Base-by-base conservation (phyloP, 1,140 invertebrate genomes). In the Ceratina calcarata region DNA sequence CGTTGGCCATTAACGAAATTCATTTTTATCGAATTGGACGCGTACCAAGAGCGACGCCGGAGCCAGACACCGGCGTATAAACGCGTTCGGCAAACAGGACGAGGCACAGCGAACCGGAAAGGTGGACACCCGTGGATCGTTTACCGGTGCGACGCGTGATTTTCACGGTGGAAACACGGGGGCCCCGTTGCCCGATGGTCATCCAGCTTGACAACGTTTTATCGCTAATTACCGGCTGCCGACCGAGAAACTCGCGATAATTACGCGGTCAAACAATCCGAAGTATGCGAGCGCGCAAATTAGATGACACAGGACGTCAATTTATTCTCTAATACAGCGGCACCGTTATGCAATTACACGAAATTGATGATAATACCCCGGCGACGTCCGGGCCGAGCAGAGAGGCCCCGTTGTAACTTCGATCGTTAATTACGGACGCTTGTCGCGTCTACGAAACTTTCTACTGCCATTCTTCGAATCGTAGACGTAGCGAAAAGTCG, bases 251-350 rank as follows among this genome's bases (percentile, higher is more conserved):
- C 65, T 74, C 62, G 71, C 62, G 70, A 73, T 73, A 79, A 79
- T 79, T 74, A 74, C 71, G 62, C 53, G 71, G 62, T 32, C 71
- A 79, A 79, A 79, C 71, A 79, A 79, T 79, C 58, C 78, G 10
- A 79, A 79, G 78, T 79, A 79, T 79, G 78, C 53, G 69, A 53
- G 37, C 37, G 67, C 53, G 78, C 71, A 74, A 79, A 79, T 79
- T 79, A 79, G 78, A 79, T 73, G 78, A 73, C 71, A 74, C 71
- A 66, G 62, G 37, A 60, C 78, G 78, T 79, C 78, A 74, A 79
- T 79, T 79, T 73, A 73, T 79, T 74, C 78, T n/a, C 70, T 74
- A 66, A 74, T 67, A 74, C 51, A 60, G 32, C 45, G 64, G 18
- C 62, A 20, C 51, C 49, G 78, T 73, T 79, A 74, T 79, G 61